Evolutionary conservation across 2,888 invertebrate species (phyloP).

Genomic region (Parnassius orleans): DNA sequence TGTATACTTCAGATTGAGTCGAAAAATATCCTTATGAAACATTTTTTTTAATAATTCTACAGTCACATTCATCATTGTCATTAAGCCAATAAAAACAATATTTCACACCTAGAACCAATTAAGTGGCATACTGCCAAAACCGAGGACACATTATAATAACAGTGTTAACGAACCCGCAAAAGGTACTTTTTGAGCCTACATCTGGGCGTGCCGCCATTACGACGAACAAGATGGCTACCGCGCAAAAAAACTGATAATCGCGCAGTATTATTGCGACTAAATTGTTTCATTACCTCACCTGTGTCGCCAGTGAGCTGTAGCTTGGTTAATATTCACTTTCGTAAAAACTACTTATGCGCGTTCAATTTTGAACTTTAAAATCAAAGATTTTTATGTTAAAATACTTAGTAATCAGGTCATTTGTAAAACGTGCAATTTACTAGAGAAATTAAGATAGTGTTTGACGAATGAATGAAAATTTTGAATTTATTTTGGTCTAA

Average conservation of each 20-base stretch:
- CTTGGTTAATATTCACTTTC: slow-evolving; percentile 12
- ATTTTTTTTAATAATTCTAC: neutral
- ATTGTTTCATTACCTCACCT: slow-evolving; percentile 68
- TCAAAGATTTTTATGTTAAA: neutral
- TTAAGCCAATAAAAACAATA: slow-evolving; percentile 15
- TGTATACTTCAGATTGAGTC: neutral
- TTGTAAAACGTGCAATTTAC: neutral
- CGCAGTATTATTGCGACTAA: slow-evolving; percentile 59
- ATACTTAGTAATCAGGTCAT: slow-evolving; percentile 5
- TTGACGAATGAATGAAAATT: neutral
- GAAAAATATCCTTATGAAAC: too few relatives aligned
- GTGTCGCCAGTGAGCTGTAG: slow-evolving; percentile 35
- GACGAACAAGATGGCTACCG: slow-evolving; percentile 57
- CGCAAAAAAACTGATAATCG: slow-evolving; percentile 53
- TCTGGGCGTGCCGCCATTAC: slow-evolving; percentile 51
- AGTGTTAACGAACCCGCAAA: slow-evolving; percentile 26
- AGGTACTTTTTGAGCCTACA: slow-evolving; percentile 30
- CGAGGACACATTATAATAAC: slow-evolving; percentile 2
- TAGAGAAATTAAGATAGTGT: neutral
- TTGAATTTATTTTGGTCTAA: slow-evolving; percentile 3
- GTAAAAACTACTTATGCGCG: neutral
- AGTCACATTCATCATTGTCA: neutral
- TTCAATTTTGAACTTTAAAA: slow-evolving; percentile 14
- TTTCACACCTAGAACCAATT: slow-evolving; percentile 18
- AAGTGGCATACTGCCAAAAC: slow-evolving; percentile 19